Conservation (phyloP, 2,113 vertebrate genomes). For the Bostrychus sinensis region DNA sequence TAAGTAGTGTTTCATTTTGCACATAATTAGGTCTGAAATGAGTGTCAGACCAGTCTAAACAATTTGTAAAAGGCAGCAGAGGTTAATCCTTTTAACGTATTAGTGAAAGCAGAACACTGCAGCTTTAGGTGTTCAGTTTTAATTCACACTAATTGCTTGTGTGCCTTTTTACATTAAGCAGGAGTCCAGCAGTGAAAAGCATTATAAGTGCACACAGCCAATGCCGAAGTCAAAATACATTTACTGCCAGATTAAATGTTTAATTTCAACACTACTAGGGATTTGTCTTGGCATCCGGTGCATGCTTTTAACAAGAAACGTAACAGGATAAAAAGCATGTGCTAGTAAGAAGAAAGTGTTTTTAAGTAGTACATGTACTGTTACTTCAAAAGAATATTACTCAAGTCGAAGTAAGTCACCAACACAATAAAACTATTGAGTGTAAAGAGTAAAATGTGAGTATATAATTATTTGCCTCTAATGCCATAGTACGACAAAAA, state of each 20-base stretch:
- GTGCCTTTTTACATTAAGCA: constrained; percentile 39
- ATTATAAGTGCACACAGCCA: constrained; percentile 19
- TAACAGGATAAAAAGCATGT: too few species aligned
- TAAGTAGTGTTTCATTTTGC: background rate
- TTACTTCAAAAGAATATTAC: too few species aligned
- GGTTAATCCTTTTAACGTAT: constrained; percentile 46
- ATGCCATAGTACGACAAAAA: too few species aligned
- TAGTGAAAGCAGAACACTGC: constrained; percentile 28
- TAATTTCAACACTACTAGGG: too few species aligned
- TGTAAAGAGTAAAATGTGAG: too few species aligned
- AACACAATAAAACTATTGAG: too few species aligned
- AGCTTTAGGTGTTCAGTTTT: constrained; percentile 57
- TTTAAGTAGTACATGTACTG: too few species aligned
- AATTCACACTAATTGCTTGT: constrained; percentile 56
- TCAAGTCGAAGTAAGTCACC: too few species aligned
- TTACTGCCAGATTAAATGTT: background rate
- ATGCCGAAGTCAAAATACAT: constrained; percentile 33
- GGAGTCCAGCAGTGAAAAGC: constrained; percentile 23
- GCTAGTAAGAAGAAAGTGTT: too few species aligned
- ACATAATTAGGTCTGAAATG: constrained; percentile 25
- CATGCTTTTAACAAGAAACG: too few species aligned
- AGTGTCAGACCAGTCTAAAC: constrained; percentile 27
- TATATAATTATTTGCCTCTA: too few species aligned
- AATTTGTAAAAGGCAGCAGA: constrained; percentile 13
- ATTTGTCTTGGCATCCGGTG: too few species aligned